Percentiles rank a stretch among this genome's conserved stretches.
Conservation (phyloP, 2,888 invertebrate genomes). For the Sturmia bella region DNA sequence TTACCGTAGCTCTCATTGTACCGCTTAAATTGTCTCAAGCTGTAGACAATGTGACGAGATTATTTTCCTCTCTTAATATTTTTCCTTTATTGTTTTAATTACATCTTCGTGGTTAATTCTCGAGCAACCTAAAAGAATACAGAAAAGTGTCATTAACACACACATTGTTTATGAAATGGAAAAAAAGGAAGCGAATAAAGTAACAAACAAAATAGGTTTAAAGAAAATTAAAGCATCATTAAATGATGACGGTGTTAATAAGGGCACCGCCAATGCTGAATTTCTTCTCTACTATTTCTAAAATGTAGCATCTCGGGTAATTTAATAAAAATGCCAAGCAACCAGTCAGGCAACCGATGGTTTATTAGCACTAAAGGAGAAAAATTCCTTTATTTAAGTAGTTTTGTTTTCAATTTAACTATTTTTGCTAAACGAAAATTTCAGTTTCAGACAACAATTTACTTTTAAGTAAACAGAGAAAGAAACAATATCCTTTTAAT, state of each 20-base stretch:
- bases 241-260: conserved; percentile 46
- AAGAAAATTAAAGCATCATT: conserved; percentile 34
- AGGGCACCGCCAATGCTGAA: not conserved
- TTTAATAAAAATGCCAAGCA: conserved; percentile 33
- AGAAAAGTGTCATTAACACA: conserved; percentile 68
- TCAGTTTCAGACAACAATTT: conserved; percentile 20
- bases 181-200: too few species aligned
- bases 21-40: not conserved
- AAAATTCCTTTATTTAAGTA: conserved; percentile 24
- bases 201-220: conserved; percentile 16
- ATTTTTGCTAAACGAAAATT: not conserved
- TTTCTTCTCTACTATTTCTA: conserved; percentile 2
- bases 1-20: not conserved
- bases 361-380: conserved; percentile 28
- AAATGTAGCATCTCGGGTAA: conserved; percentile 24
- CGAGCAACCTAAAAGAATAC: conserved; percentile 56
- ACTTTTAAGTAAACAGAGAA: not conserved
- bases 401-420: conserved; percentile 40
- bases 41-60: conserved; percentile 3
- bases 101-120: conserved; percentile 65
- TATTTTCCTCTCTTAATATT: conserved; percentile 6
- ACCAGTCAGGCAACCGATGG: conserved; percentile 35
- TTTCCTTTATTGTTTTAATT: conserved; percentile 58
- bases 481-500: conserved; percentile 57
- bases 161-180: conserved; percentile 57